phyloP scores from a whole-genome alignment of 2,113 vertebrate genomes.

The Urocitellus parryii region DNA sequence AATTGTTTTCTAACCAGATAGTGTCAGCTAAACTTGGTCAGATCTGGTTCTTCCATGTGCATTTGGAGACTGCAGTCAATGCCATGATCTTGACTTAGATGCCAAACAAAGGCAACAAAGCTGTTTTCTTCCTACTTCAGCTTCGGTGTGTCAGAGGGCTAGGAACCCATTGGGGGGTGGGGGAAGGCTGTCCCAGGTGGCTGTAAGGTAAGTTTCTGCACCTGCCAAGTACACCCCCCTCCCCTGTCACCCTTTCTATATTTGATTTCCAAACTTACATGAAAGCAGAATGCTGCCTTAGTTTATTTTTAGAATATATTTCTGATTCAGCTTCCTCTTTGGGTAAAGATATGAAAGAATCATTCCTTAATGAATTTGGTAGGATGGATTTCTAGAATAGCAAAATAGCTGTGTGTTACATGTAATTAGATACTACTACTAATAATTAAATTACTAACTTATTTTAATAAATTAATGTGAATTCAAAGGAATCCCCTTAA shows the following conservation, averaged over 20 bases:
- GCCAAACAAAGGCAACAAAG: conserved; percentile 18
- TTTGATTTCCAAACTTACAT: conserved; percentile 39
- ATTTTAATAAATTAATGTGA: conserved; percentile 11
- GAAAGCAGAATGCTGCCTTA: conserved; percentile 25
- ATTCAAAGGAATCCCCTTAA: neutral
- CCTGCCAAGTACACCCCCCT: neutral
- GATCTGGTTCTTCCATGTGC: neutral
- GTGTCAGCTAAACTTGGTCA: conserved; percentile 53
- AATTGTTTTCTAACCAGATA: conserved; percentile 44
- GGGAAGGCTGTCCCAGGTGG: neutral
- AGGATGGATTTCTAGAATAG: conserved; percentile 20
- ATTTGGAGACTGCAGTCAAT: conserved; percentile 7
- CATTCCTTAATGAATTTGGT: conserved; percentile 5
- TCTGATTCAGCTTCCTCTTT: neutral
- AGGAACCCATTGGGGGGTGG: neutral
- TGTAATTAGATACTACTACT: neutral
- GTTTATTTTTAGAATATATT: neutral
- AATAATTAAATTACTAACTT: conserved; percentile 34
- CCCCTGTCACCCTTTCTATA: neutral
- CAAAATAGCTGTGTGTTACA: conserved; percentile 1
- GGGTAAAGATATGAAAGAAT: neutral
- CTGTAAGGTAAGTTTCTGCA: neutral
- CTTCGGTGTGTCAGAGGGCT: neutral
- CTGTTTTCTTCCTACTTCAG: neutral
- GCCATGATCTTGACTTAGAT: neutral